Percentiles rank a stretch among this genome's conserved stretches.
phyloP scores from a whole-genome alignment of 1,140 invertebrate genomes.

The Tetragnatha versicolor region DNA sequence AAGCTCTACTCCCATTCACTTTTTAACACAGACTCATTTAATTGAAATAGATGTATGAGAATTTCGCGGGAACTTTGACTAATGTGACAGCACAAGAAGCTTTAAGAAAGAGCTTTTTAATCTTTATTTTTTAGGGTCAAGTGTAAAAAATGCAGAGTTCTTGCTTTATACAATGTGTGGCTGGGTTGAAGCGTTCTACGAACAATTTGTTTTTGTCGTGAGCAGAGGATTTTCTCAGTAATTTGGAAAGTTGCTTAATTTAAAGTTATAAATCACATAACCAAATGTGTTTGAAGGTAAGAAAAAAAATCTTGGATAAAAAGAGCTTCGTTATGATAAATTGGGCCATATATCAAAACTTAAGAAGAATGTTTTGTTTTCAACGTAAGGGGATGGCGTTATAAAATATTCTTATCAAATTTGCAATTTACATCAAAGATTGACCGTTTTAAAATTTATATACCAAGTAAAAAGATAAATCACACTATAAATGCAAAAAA shows the following conservation, averaged over 20 bases:
- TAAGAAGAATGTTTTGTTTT: too few species aligned
- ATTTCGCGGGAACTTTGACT: slow-evolving; percentile 18
- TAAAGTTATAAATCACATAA: slow-evolving; percentile 10
- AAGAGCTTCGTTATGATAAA: too few species aligned
- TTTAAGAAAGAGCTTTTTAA: not conserved
- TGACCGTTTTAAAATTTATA: too few species aligned
- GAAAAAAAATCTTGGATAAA: too few species aligned
- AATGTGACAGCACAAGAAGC: slow-evolving; percentile 20
- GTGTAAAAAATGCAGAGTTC: not conserved
- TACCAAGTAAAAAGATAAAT: too few species aligned
- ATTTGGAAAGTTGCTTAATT: not conserved
- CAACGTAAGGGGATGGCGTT: too few species aligned
- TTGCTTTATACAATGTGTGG: slow-evolving; percentile 1
- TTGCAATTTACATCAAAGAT: too few species aligned
- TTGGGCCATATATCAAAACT: too few species aligned
- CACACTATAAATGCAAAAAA: too few species aligned
- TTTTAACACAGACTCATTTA: slow-evolving; percentile 1
- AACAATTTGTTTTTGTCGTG: slow-evolving; percentile 11
- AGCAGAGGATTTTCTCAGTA: not conserved
- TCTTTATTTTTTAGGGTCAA: not conserved
- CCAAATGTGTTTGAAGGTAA: not conserved
- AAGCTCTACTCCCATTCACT: not conserved
- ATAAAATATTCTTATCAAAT: too few species aligned
- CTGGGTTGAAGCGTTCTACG: not conserved
- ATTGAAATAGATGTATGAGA: slow-evolving; percentile 7